Base-by-base conservation (phyloP, 2,797 vertebrate species). In the Silurus lanzhouensis region DNA sequence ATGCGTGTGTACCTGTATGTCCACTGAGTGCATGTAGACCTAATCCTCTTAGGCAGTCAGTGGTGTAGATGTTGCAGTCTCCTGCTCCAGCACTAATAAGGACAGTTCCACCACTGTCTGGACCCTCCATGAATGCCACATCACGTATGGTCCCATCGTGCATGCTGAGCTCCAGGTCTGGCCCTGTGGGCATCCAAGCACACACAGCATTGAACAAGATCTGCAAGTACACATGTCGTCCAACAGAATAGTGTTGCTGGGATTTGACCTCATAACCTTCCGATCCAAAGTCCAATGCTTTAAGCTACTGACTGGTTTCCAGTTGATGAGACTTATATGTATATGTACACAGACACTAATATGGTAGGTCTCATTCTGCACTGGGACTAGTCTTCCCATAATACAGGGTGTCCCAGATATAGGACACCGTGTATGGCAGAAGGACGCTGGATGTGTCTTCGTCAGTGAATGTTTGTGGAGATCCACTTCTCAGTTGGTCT, bases 81-180 rank as follows among this genome's bases (percentile, higher is more conserved):
- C 98, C 98, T 1, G 98, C 98, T 80, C 98, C 98, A 1, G 98
- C 98, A 82, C 98, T 99, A 92, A 99, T 97, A 92, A 99, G 92
- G 91, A 98, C 97, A 81, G 98, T 96, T 58, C 97, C 97, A 82
- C 98, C 97, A 6, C 97, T 97, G 92, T 99, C 98, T 0, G 97
- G 97, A 13, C 98, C 98, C 94, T 99, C 98, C 97, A 99, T 97
- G 90, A 99, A 99, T 85, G 97, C 97, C 93, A 99, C 91, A 92
- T 99, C 98, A 91, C 98, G 95, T 89, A 99, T 98, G 83, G 98
- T 99, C 27, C 98, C 98, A 84, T 99, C 98, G 4, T 99, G 98
- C 98, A 99, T 99, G 91, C 98, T 99, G 93, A 99, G 99, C 93
- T 99, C 98, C 93, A 99, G 92, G 91, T 99, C 98, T 9, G 98